Evolutionary conservation across 2,797 vertebrate species (phyloP).

Genomic region (Syngnathus acus): DNA sequence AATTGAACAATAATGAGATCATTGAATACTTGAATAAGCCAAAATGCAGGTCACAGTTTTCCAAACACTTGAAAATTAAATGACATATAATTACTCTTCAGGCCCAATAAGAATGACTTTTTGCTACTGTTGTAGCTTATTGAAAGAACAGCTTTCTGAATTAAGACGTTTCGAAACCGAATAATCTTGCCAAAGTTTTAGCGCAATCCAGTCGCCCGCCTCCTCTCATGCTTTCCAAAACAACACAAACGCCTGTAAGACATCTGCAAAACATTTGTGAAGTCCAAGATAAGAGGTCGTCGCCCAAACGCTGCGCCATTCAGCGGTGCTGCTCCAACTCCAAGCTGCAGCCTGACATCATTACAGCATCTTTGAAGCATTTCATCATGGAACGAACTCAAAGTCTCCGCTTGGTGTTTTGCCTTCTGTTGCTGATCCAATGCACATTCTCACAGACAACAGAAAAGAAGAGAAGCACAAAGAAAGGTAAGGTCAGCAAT

Average conservation of each 20-base stretch:
- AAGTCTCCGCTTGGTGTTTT: conserved; percentile 65
- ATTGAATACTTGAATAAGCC: not conserved
- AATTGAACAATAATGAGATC: too few relatives aligned
- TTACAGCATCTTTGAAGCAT: conserved; percentile 1
- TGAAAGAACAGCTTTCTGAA: not conserved
- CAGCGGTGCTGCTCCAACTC: conserved; percentile 24
- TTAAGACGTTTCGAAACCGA: conserved; percentile 22
- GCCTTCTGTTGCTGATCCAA: conserved; percentile 65
- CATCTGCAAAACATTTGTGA: conserved; percentile 63
- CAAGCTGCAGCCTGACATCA: conserved; percentile 9
- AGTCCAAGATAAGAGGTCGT: conserved; percentile 39
- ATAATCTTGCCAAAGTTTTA: conserved; percentile 16
- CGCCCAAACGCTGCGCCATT: conserved; percentile 11
- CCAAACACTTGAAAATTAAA: not conserved
- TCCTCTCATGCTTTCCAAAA: conserved; percentile 16
- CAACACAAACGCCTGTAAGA: conserved; percentile 32
- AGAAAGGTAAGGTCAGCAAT: conserved; percentile 74
- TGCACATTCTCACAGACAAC: conserved; percentile 59
- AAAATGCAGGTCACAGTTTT: not conserved
- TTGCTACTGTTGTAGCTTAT: not conserved
- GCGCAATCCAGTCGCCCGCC: not conserved
- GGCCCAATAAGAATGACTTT: not conserved
- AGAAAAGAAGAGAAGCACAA: conserved; percentile 54
- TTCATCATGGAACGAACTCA: conserved; percentile 63
- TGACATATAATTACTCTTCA: not conserved